phyloP scores from a whole-genome alignment of 2,797 vertebrate genomes.

The Diglossa cyanea region DNA sequence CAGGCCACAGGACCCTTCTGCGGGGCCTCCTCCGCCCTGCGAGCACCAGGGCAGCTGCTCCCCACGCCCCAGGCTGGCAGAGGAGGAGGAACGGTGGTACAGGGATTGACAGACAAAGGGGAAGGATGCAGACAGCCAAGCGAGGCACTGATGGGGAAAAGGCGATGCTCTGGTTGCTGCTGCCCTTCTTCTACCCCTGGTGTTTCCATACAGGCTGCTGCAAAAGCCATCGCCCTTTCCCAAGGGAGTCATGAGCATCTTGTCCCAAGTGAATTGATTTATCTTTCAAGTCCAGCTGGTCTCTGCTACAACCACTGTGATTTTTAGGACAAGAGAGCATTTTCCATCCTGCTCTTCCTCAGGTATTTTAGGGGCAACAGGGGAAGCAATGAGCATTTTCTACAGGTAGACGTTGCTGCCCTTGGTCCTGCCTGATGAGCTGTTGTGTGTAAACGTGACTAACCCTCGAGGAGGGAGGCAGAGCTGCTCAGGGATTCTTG shows the following conservation, averaged over 20 bases:
- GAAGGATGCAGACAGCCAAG: not conserved
- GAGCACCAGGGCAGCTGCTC: not conserved
- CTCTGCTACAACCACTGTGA: not conserved
- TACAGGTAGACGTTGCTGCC: not conserved
- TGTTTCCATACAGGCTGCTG: not conserved
- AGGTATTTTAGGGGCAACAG: not conserved
- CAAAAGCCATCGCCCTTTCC: not conserved
- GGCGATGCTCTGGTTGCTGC: not conserved
- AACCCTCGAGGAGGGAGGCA: rapidly evolving
- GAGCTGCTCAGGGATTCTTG: not conserved
- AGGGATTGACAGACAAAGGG: not conserved
- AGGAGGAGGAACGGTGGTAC: not conserved
- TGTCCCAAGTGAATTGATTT: not conserved
- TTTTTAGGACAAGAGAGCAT: not conserved
- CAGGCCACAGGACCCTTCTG: not conserved
- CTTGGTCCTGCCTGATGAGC: not conserved
- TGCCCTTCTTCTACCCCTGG: not conserved
- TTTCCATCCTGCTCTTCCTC: not conserved
- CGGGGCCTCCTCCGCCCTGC: not conserved
- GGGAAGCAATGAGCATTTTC: not conserved
- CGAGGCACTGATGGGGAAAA: rapidly evolving
- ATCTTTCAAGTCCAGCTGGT: not conserved
- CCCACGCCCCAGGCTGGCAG: not conserved
- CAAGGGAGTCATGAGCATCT: not conserved
- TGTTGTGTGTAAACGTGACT: not conserved